Conservation (phyloP, 2,888 invertebrate species). For the Sepiola atlantica region DNA sequence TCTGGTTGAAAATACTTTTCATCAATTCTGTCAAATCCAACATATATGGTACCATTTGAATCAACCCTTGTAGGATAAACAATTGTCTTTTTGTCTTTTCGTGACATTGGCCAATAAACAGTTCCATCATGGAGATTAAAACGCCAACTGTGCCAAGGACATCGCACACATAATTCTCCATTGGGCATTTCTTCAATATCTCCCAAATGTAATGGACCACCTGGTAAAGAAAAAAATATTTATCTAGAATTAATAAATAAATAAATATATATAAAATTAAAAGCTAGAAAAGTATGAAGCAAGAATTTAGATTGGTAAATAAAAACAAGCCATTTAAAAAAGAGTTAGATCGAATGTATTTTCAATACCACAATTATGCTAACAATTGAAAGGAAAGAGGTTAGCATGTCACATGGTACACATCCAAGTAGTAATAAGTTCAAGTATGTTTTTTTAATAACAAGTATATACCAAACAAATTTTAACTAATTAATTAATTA, state of each 20-base stretch:
- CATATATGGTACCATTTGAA: constrained; percentile 59
- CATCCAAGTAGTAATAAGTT: no score
- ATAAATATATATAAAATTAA: background rate
- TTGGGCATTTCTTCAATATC: constrained; percentile 70
- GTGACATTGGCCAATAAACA: constrained; percentile 59
- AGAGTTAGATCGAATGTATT: no score
- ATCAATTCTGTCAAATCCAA: constrained; percentile 66
- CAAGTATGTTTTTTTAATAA: no score
- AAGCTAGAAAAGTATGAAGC: background rate
- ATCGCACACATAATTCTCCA: constrained; percentile 64
- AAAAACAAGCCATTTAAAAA: no score
- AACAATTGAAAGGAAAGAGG: no score
- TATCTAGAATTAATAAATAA: background rate
- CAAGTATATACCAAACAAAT: no score
- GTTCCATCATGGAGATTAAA: constrained; percentile 65
- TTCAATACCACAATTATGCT: no score
- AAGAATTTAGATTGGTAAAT: background rate
- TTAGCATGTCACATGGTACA: no score
- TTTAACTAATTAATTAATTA: no score
- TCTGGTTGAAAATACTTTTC: constrained; percentile 57
- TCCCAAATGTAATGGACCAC: constrained; percentile 70
- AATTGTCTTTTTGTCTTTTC: constrained; percentile 53
- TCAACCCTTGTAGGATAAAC: constrained; percentile 65
- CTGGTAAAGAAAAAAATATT: constrained; percentile 54
- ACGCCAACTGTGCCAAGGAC: constrained; percentile 73